Evolutionary conservation across 1,140 invertebrate species (phyloP), one percentile per base, ranked within the genome.

Genomic region (Drosophila watanabei): DNA sequence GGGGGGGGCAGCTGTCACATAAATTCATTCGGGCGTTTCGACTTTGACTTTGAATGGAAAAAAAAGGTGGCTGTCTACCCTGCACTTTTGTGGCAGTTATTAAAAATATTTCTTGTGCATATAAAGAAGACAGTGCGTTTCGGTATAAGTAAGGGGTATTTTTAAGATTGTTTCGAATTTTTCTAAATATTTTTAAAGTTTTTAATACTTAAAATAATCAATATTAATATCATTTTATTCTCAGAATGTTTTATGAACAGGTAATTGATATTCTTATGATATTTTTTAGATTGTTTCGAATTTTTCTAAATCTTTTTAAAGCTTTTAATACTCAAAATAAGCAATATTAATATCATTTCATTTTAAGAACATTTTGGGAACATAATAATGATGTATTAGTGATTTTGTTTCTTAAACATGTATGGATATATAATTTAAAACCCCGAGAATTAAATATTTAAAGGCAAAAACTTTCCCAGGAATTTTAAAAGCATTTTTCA

Each of bases 1-100:
- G 45, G 43, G 33, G 45, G 43, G 28, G 65, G 11, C 32, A 35
- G 48, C 32, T 65, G 54, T 39, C 62, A 48, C 63, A 76, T 80
- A 80, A 88, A 77, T 77, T 69, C 71, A 83, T 83, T 80, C 71
- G 66, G 66, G 71, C 71, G 69, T 83, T 80, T 88, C n/a, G 58
- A 79, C 75, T 75, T 82, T 86, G 82, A 81, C 79, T 56, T 56
- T 39, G 54, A 85, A 80, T 81, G 72, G 57, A 77, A 62, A 7
- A 16, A 24, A 11, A 56, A 56, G 60, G 20, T 35, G 20, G 63
- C 63, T 63, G 18, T 16, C 62, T 75, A 60, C 9, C 46, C 35
- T 56, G 30, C 35, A 48, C 35, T 60, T 51, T 35, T 48, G 57
- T 77, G 77, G 68, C 82, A 86, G 60, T 78, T 86, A 86, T 85